phyloP scores from a whole-genome alignment of 2,113 vertebrate genomes.

The Trogon surrucura region DNA sequence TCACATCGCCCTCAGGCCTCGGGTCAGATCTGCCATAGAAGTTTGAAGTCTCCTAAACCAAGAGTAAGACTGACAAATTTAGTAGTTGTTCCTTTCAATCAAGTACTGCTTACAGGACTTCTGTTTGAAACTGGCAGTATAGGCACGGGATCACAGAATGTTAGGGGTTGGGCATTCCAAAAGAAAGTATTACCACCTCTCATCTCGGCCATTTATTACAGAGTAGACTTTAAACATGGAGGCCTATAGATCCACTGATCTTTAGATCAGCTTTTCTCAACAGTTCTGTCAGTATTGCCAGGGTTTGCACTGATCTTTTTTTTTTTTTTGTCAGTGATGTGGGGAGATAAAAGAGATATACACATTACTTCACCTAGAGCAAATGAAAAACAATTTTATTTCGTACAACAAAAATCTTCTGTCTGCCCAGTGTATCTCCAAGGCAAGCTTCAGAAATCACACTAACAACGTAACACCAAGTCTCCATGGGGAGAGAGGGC shows the following conservation, averaged over 20 bases:
- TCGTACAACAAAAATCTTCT: neutral
- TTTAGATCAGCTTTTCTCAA: neutral
- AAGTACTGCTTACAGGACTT: neutral
- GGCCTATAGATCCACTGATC: neutral
- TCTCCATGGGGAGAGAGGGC: neutral
- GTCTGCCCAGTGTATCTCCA: neutral
- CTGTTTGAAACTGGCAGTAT: neutral
- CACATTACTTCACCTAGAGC: neutral
- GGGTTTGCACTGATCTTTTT: neutral
- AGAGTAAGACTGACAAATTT: accelerated
- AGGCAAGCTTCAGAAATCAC: neutral
- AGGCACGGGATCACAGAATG: neutral
- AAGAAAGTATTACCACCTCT: neutral
- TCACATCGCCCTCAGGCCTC: neutral
- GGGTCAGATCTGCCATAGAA: neutral
- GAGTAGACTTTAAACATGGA: neutral
- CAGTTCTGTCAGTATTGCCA: neutral
- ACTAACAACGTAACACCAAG: neutral
- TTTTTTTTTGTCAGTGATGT: neutral
- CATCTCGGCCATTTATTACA: neutral
- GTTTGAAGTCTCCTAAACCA: neutral
- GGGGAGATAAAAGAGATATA: neutral
- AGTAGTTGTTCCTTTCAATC: neutral
- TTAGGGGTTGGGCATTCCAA: too few species aligned
- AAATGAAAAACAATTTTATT: neutral